Conservation (phyloP, 2,888 invertebrate genomes). For the Parelbella ahira region DNA sequence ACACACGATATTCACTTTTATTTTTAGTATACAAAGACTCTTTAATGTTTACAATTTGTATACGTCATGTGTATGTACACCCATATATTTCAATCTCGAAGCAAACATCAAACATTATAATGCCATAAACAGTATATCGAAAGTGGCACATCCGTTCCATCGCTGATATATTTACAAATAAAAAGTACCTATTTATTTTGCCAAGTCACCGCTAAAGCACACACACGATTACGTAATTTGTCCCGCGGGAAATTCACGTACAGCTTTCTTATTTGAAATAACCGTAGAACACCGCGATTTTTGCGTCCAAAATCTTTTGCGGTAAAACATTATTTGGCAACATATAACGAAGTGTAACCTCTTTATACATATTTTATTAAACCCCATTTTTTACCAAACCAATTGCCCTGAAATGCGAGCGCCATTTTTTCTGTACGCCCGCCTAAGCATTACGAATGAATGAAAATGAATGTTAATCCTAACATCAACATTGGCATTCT, state of each 20-base stretch:
- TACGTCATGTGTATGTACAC: no score
- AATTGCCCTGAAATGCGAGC: slow-evolving; percentile 1
- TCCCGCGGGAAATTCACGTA: slow-evolving; percentile 53
- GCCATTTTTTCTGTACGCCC: background rate
- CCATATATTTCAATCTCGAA: no score
- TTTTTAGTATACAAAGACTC: no score
- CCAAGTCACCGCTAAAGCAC: slow-evolving; percentile 33
- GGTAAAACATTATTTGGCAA: slow-evolving; percentile 17
- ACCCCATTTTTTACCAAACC: slow-evolving; percentile 4
- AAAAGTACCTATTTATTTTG: slow-evolving; percentile 36
- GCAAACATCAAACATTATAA: background rate
- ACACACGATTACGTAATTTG: slow-evolving; percentile 50
- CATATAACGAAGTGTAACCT: slow-evolving; percentile 12
- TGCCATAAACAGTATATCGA: background rate
- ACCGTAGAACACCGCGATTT: slow-evolving; percentile 37
- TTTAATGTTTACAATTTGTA: no score
- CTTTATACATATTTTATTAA: slow-evolving; percentile 17
- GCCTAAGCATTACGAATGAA: background rate
- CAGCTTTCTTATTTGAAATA: slow-evolving; percentile 44
- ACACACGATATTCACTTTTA: no score
- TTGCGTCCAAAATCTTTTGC: slow-evolving; percentile 26
- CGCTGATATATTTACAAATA: slow-evolving; percentile 12
- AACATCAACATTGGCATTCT: no score
- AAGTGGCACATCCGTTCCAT: slow-evolving; percentile 23
- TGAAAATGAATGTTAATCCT: slow-evolving; percentile 2